A percentile compares a stretch with the other conserved stretches of the same genome.
Evolutionary conservation across 2,888 invertebrate species (phyloP).

Genomic region (Branchipolynoe longqiensis): DNA sequence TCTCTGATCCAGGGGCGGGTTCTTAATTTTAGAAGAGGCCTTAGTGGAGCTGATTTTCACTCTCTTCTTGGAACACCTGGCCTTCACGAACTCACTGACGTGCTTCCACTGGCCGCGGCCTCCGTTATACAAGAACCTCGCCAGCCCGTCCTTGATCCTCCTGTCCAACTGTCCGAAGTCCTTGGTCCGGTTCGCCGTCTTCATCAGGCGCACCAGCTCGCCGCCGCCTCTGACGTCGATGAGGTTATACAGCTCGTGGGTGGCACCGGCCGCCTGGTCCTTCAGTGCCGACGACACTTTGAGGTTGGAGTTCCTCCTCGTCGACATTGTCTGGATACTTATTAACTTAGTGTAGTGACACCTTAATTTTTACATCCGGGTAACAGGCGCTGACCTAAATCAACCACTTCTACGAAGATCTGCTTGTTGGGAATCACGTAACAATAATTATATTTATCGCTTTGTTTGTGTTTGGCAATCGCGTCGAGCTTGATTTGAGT

Average conservation of each 20-base stretch:
- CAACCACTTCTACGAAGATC: no score
- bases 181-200: conserved; percentile 74
- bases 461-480: no score
- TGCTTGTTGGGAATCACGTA: no score
- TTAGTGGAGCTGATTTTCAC: neutral
- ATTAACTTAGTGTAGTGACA: no score
- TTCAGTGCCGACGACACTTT: conserved; percentile 95
- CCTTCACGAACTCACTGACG: conserved; percentile 93
- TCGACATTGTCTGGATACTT: no score
- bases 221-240: conserved; percentile 91
- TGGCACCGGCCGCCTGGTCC: conserved; percentile 88
- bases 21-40: no score
- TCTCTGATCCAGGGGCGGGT: no score
- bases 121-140: conserved; percentile 95
- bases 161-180: conserved; percentile 89
- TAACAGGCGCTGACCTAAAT: no score
- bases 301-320: conserved; percentile 8
- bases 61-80: conserved; percentile 86
- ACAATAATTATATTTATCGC: no score
- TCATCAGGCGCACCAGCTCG: conserved; percentile 78
- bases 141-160: conserved; percentile 91
- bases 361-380: no score
- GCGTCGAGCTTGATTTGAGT: no score
- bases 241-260: conserved; percentile 80
- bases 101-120: conserved; percentile 95